Evolutionary conservation across 2,888 invertebrate genomes (phyloP).

Genomic region (Rhorus exstirpatorius): DNA sequence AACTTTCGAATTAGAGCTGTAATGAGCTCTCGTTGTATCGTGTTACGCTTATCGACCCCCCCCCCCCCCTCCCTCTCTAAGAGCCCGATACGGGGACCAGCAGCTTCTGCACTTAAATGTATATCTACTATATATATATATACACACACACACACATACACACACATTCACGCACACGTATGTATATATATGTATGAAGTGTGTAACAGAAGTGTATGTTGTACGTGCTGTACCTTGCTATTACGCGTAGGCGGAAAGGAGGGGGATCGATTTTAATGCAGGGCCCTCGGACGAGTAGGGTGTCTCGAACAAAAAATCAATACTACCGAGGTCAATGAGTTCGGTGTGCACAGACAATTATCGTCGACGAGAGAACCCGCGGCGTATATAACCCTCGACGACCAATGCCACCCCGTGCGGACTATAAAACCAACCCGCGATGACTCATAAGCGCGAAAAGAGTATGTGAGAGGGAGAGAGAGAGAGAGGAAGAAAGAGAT

Average conservation of each 20-base stretch:
- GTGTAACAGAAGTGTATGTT: slow-evolving; percentile 34
- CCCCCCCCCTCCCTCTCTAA: background rate
- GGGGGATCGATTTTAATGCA: slow-evolving; percentile 73
- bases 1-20: slow-evolving; percentile 78
- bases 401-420: slow-evolving; percentile 39
- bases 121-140: slow-evolving; percentile 13
- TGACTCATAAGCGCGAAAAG: slow-evolving; percentile 64
- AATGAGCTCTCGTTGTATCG: slow-evolving; percentile 76
- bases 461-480: background rate
- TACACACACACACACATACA: slow-evolving; percentile 9
- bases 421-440: slow-evolving; percentile 55
- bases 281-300: slow-evolving; percentile 70
- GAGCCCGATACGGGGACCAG: slow-evolving; percentile 51
- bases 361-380: slow-evolving; percentile 66
- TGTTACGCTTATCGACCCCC: slow-evolving; percentile 68
- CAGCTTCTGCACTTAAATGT: slow-evolving; percentile 51
- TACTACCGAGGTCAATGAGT: slow-evolving; percentile 74
- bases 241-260: slow-evolving; percentile 63
- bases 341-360: slow-evolving; percentile 74
- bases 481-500: background rate
- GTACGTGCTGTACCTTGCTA: slow-evolving; percentile 62
- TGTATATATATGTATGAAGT: slow-evolving; percentile 27
- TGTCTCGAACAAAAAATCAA: slow-evolving; percentile 75
- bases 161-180: background rate
- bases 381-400: slow-evolving; percentile 63